phyloP scores from a whole-genome alignment of 2,888 invertebrate species.

The Mythimna loreyi region DNA sequence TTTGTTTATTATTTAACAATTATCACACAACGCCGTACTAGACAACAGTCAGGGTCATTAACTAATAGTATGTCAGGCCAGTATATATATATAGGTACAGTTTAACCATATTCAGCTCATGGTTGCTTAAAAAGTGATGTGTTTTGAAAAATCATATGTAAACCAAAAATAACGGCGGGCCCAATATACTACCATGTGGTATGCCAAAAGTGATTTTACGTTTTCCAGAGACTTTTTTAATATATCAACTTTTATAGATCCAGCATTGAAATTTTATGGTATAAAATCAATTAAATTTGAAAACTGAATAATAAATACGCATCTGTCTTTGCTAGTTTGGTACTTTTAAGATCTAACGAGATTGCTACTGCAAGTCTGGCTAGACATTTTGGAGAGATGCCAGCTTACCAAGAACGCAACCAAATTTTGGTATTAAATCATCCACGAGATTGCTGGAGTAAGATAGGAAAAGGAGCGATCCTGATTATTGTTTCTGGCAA shows the following conservation, averaged over 20 bases:
- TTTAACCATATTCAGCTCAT: too few relatives aligned
- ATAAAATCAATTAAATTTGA: neutral
- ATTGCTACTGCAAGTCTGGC: conserved; percentile 58
- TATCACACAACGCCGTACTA: too few relatives aligned
- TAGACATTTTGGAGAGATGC: conserved; percentile 58
- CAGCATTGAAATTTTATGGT: neutral
- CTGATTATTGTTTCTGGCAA: neutral
- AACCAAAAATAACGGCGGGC: too few relatives aligned
- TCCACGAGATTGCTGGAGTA: conserved; percentile 3
- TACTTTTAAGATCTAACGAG: conserved; percentile 47
- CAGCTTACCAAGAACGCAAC: conserved; percentile 49
- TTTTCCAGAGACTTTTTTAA: too few relatives aligned
- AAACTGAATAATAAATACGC: conserved; percentile 3
- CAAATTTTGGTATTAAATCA: conserved; percentile 57
- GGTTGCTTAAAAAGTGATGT: too few relatives aligned
- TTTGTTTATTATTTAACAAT: too few relatives aligned
- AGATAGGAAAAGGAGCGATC: neutral
- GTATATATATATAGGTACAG: too few relatives aligned
- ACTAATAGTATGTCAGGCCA: too few relatives aligned
- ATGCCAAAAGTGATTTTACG: too few relatives aligned
- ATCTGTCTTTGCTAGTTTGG: conserved; percentile 23
- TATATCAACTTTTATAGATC: neutral
- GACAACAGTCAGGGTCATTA: too few relatives aligned
- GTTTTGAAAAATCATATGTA: too few relatives aligned
- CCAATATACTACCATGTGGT: too few relatives aligned